phyloP scores from a whole-genome alignment of 2,797 vertebrate species.

The Zalophus californianus region DNA sequence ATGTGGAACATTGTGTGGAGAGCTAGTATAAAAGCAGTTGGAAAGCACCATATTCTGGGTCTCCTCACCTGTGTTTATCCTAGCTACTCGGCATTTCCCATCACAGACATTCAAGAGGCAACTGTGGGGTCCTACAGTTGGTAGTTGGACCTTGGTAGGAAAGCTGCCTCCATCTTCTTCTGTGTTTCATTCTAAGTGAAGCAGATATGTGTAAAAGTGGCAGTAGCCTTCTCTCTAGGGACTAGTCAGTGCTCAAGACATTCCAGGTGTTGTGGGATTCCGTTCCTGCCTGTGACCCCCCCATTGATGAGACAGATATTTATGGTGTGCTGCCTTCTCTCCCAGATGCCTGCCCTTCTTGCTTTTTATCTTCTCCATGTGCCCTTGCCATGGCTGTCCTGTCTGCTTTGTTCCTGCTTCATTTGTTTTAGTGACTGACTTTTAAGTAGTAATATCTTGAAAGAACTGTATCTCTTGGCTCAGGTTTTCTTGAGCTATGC shows the following conservation, averaged over 20 bases:
- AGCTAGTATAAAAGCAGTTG: background rate
- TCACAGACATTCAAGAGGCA: background rate
- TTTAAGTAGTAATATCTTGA: background rate
- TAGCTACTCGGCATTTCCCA: background rate
- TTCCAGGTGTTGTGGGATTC: background rate
- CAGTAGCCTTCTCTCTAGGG: background rate
- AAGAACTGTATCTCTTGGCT: background rate
- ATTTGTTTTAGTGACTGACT: background rate
- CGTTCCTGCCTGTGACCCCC: background rate
- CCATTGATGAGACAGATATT: background rate
- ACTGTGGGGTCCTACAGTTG: background rate
- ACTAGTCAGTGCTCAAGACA: background rate
- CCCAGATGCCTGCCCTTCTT: rapidly evolving
- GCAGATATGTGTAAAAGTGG: background rate
- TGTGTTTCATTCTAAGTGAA: background rate
- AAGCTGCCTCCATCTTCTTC: background rate
- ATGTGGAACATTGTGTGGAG: rapidly evolving
- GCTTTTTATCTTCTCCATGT: background rate
- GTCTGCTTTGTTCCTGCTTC: background rate
- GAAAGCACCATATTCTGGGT: background rate
- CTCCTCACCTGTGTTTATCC: background rate
- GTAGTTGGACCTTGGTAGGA: background rate
- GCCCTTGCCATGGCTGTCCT: background rate
- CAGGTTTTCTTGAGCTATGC: background rate
- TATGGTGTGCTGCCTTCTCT: background rate